Conservation (phyloP, 2,888 invertebrate species). For the Chrysotoxum bicinctum region DNA sequence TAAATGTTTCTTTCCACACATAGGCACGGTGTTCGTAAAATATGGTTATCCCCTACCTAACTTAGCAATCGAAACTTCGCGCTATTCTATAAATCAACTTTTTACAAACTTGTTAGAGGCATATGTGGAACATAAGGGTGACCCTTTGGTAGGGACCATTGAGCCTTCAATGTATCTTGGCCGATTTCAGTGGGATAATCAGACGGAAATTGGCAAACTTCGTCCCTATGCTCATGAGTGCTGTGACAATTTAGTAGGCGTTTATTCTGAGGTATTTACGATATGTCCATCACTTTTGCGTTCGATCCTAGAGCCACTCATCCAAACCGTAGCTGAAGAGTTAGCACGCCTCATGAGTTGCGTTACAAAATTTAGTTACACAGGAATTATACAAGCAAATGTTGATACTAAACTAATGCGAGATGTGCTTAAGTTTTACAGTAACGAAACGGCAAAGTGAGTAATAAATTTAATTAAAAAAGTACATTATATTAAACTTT, state of each 20-base stretch:
- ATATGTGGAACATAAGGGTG: constrained; percentile 94
- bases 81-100: constrained; percentile 83
- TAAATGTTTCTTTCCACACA: constrained; percentile 87
- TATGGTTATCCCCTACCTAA: constrained; percentile 89
- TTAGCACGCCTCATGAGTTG: constrained; percentile 93
- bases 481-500: neutral
- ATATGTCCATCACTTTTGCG: constrained; percentile 90
- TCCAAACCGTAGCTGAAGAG: constrained; percentile 96
- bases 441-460: constrained; percentile 86
- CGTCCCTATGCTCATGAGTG: constrained; percentile 95
- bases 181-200: constrained; percentile 91
- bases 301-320: constrained; percentile 88
- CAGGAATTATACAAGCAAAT: constrained; percentile 90
- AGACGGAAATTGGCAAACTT: constrained; percentile 89
- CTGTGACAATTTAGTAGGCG: constrained; percentile 88
- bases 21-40: constrained; percentile 85
- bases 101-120: constrained; percentile 86
- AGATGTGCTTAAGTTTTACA: constrained; percentile 85
- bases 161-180: constrained; percentile 98
- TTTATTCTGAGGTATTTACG: constrained; percentile 82
- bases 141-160: constrained; percentile 96
- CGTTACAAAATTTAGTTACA: constrained; percentile 86
- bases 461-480: constrained; percentile 55
- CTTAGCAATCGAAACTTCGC: constrained; percentile 86
- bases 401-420: constrained; percentile 88